These are phyloP conservation scores for Pterois miles DNA, from an alignment of 2,797 vertebrate genomes.

Conservation along the genomic window DNA sequence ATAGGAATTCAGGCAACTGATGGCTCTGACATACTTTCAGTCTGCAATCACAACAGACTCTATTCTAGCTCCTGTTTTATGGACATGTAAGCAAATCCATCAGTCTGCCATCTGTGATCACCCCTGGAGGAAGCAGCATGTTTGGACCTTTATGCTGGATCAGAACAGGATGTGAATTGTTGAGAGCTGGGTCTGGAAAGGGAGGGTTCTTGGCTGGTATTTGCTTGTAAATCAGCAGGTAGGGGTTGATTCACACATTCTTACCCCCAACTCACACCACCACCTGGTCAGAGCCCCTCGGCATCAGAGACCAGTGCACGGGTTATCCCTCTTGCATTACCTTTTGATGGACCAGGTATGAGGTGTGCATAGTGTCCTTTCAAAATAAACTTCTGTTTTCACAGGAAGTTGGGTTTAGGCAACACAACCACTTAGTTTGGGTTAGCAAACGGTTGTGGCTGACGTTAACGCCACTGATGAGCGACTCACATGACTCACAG, in stretches of 20 bases:
- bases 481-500: too few relatives aligned
- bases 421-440: too few relatives aligned
- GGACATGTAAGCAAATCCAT: slow-evolving; percentile 12
- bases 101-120: slow-evolving; percentile 5
- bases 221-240: not conserved
- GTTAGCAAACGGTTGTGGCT: too few relatives aligned
- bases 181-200: not conserved
- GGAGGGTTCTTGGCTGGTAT: not conserved
- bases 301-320: too few relatives aligned
- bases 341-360: not conserved
- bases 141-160: not conserved
- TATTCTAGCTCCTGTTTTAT: slow-evolving; percentile 23
- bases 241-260: not conserved
- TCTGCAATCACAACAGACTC: slow-evolving; percentile 57
- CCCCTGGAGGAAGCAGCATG: not conserved
- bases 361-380: not conserved
- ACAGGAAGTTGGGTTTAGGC: too few relatives aligned
- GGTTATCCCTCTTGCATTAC: too few relatives aligned
- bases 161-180: not conserved
- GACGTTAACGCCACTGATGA: too few relatives aligned
- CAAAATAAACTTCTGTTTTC: not conserved
- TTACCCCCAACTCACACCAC: too few relatives aligned
- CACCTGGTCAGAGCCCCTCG: too few relatives aligned
- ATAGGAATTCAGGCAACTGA: slow-evolving; percentile 12
- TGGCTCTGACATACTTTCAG: slow-evolving; percentile 20